Conservation (phyloP, 2,113 vertebrate species). For the Misgurnus anguillicaudatus region DNA sequence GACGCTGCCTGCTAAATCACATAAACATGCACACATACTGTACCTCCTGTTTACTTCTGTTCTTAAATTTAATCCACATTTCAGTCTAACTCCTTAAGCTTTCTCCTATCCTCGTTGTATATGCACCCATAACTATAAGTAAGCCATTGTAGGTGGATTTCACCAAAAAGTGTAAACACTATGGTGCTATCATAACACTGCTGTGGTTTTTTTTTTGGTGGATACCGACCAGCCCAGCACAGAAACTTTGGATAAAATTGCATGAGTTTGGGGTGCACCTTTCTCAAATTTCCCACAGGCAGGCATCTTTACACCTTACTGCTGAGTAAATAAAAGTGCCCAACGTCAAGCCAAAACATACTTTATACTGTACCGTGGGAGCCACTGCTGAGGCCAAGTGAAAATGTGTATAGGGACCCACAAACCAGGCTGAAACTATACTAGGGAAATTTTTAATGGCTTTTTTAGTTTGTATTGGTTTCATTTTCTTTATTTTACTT, state of each 20-base stretch:
- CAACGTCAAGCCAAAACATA: slow-evolving; percentile 34
- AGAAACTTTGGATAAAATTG: too few relatives aligned
- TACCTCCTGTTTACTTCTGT: background rate
- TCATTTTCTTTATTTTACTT: too few relatives aligned
- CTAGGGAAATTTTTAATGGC: background rate
- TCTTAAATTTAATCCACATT: too few relatives aligned
- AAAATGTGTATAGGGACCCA: slow-evolving; percentile 34
- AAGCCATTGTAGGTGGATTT: too few relatives aligned
- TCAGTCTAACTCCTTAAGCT: too few relatives aligned
- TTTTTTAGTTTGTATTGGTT: too few relatives aligned
- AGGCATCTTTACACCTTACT: slow-evolving; percentile 37
- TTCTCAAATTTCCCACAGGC: slow-evolving; percentile 28
- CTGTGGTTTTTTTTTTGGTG: background rate
- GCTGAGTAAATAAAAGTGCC: slow-evolving; percentile 47
- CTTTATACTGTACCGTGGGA: slow-evolving; percentile 39
- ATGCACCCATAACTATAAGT: too few relatives aligned
- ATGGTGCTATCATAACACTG: too few relatives aligned
- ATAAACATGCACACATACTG: slow-evolving; percentile 13
- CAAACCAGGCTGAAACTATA: slow-evolving; percentile 31
- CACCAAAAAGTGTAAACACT: too few relatives aligned
- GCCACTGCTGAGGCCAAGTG: slow-evolving; percentile 11
- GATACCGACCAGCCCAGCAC: too few relatives aligned
- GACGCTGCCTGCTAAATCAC: slow-evolving; percentile 15
- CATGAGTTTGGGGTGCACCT: slow-evolving; percentile 15
- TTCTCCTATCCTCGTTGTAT: too few relatives aligned